Base-by-base conservation (phyloP, 2,113 vertebrate species). In the Nesogale talazaci region DNA sequence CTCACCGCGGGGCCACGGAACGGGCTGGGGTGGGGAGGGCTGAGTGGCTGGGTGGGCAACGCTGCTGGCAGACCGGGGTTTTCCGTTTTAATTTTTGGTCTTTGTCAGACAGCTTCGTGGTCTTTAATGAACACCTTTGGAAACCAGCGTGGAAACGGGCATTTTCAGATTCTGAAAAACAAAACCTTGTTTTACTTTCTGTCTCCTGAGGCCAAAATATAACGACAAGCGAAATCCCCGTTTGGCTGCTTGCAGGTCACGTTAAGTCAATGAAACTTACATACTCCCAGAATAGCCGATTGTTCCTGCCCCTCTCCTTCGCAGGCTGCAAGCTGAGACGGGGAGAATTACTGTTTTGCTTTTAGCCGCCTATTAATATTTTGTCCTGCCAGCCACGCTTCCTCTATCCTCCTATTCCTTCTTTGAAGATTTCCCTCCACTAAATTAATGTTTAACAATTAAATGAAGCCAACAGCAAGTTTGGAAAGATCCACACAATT, bases 201-300 rank as follows among this genome's bases (percentile, higher is more conserved):
- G 97, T 98, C 98, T 98, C 98, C 98, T 98, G 98, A 96, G 97
- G 98, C 98, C 98, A 98, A 99, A 77, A 99, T 98, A 98, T 98
- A 98, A 98, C 99, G 98, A 98, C 98, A 98, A 99, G 98, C 98
- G 98, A 99, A 99, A 98, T 99, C 98, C 98, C 98, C 96, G 98
- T 98, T 98, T 98, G 99, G 98, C 98, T 99, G 98, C 98, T 98
- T 99, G 98, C 98, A 98, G 98, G 99, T 99, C 98, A 98, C 98
- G 99, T 98, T 99, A 99, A 99, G 98, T 99, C 99, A 99, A 98
- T 98, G 99, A 99, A 99, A 99, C 98, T 98, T 98, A 98, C 97
- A 98, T 99, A 98, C 99, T 99, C 98, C 98, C 98, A 97, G 98
- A 98, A 99, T 98, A 99, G 98, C 98, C 97, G 97, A 98, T 98